Base-by-base conservation (phyloP, 2,113 vertebrate species). In the Pagrus major region DNA sequence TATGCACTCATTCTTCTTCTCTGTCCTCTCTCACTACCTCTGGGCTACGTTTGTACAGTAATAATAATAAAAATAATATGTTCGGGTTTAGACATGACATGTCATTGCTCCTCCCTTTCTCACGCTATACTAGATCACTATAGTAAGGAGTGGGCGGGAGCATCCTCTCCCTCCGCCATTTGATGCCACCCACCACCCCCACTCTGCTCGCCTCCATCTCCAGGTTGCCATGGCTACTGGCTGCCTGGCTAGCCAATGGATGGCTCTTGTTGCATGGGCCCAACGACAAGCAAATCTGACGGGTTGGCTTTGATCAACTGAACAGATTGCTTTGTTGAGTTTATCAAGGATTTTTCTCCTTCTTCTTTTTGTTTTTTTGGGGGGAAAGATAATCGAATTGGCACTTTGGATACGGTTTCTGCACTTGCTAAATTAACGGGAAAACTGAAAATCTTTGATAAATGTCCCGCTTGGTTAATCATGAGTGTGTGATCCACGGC, bases 391-490 rank as follows among this genome's bases (percentile, higher is more conserved):
- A 39, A 52, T 83, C 39, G 20, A 75, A 89, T 89, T 92, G 70
- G 77, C 73, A 7, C 55, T 61, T 81, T 79, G 41, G 27, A 83
- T 71, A 20, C n/a, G 7, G 20, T 75, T 55, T 71, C 58, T 1
- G 25, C 71, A 25, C 46, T n/a, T 21, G 25, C 14, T 67, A 80
- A 88, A 85, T 83, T 66, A 47, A 75, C 56, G 64, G 42, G 71
- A 83, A 86, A 81, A 71, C 64, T 73, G 66, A 89, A 88, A 90
- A 91, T 93, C 93, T 94, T 94, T 95, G 94, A 94, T 94, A 93
- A 94, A 94, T 86, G 85, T 86, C 77, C 73, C 2, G 83, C 88
- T 86, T 86, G 68, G 72, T 78, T 61, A 70, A 39, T 80, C 52
- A 60, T 80, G 33, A 81, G 46, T 64, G 66, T 89, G 61, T 88